Conservation (phyloP, 2,888 invertebrate genomes). For the Hetaerina titia region DNA sequence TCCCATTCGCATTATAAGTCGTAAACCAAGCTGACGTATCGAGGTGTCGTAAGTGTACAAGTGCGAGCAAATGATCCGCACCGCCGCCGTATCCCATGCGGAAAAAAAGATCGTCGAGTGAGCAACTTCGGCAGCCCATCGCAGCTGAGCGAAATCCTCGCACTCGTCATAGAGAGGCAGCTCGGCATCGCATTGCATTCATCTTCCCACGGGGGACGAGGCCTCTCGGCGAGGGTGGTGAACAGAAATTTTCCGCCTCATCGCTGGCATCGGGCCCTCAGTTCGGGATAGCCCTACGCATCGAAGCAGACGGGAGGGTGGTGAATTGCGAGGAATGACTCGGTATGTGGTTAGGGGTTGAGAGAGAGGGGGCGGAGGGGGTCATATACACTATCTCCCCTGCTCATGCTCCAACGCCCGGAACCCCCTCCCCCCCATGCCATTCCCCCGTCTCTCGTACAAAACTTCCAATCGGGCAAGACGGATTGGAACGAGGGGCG, state of each 20-base stretch:
- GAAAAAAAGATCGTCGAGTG: neutral
- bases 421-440: neutral
- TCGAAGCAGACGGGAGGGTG: neutral
- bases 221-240: neutral
- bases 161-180: neutral
- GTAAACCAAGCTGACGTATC: neutral
- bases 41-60: neutral
- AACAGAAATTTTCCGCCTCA: conserved; percentile 45
- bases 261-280: neutral
- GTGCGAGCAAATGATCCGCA: conserved; percentile 4
- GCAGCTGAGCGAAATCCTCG: neutral
- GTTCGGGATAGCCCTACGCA: neutral
- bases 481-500: neutral
- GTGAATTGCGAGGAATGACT: neutral
- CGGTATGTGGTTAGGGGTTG: neutral
- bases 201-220: neutral
- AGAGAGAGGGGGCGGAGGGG: neutral
- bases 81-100: neutral
- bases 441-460: neutral
- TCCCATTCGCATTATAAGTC: neutral
- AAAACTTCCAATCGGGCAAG: conserved; percentile 12
- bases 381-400: neutral
- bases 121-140: neutral
- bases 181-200: neutral
- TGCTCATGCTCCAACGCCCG: neutral